Evolutionary conservation across 2,888 invertebrate species (phyloP), one percentile per base, ranked within the genome.

Genomic region (Elysia crispata): DNA sequence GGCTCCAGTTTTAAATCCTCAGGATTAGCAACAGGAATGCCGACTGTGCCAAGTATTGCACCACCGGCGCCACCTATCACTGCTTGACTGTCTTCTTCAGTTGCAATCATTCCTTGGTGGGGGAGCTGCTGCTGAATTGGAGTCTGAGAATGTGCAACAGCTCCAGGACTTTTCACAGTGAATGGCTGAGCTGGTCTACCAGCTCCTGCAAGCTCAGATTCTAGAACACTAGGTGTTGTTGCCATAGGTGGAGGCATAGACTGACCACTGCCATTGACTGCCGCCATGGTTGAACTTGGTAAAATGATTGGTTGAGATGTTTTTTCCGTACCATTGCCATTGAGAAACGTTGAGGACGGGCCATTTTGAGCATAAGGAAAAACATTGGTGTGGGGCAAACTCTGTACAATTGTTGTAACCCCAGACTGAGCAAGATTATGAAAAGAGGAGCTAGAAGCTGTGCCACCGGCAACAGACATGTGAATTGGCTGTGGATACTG

Each of bases 301-400:
- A 77, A 23, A 49, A 31, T 50, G 13, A 78, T 23, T 15, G 30
- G 30, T 64, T 76, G 66, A 41, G 74, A 64, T 0, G 67, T 6
- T 20, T 74, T 73, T 57, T 67, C 79, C 13, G 74, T 20, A 20
- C 0, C 23, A 41, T 50, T 18, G 20, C 74, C 67, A 67, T 79
- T 76, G 18, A 49, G 76, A 66, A 76, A 28, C 11, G 49, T 25
- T 25, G 64, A 20, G 30, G 76, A 25, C 6, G 80, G 66, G 8
- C 50, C 80, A 66, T 72, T 80, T 28, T 80, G 76, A 73, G 50
- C 70, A 76, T 66, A 80, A 60, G 80, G 80, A 77, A 76, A 80
- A 6, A 80, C n/a, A 30, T 77, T 80, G 23, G 72, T 64, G 33
- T 60, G 72, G 23, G 80, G 76, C 66, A 76, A 62, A 49, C 76